A percentile compares a stretch with the other conserved stretches of the same genome.
These are phyloP conservation scores for Entelurus aequoreus DNA, from an alignment of 2,113 vertebrate species.

Conservation along the genomic window DNA sequence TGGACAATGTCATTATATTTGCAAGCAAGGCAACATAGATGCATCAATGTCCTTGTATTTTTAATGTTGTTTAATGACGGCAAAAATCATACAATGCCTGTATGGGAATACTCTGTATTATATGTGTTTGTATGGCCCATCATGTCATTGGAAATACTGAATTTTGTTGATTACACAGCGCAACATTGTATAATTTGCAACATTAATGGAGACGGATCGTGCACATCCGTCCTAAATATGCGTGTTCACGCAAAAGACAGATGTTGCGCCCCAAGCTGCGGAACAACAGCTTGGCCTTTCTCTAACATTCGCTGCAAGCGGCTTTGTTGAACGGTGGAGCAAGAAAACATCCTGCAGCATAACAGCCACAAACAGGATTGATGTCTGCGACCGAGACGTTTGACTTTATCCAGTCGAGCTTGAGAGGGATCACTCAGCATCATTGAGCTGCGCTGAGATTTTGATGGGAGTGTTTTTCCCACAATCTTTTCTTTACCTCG, in stretches of 20 bases:
- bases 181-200: conserved; percentile 1
- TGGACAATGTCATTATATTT: conserved; percentile 44
- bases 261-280: conserved; percentile 47
- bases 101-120: neutral
- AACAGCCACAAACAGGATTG: conserved; percentile 67
- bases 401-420: conserved; percentile 66
- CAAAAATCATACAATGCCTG: neutral
- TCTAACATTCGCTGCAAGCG: conserved; percentile 33
- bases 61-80: neutral
- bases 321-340: conserved; percentile 54
- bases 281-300: conserved; percentile 54
- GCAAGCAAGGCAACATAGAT: conserved; percentile 1
- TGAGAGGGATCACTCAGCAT: conserved; percentile 64
- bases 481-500: conserved; percentile 29
- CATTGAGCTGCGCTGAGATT: conserved; percentile 57
- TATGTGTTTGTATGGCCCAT: conserved; percentile 4
- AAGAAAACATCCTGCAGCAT: conserved; percentile 63
- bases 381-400: conserved; percentile 59
- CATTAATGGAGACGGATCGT: conserved; percentile 23
- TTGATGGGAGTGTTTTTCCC: conserved; percentile 52
- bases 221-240: conserved; percentile 53
- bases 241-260: conserved; percentile 45
- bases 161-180: neutral
- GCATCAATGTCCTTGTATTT: neutral
- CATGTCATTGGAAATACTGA: neutral